Evolutionary conservation across 2,113 vertebrate species (phyloP), one percentile per base, ranked within the genome.

Genomic region (Emydura subglobosa): DNA sequence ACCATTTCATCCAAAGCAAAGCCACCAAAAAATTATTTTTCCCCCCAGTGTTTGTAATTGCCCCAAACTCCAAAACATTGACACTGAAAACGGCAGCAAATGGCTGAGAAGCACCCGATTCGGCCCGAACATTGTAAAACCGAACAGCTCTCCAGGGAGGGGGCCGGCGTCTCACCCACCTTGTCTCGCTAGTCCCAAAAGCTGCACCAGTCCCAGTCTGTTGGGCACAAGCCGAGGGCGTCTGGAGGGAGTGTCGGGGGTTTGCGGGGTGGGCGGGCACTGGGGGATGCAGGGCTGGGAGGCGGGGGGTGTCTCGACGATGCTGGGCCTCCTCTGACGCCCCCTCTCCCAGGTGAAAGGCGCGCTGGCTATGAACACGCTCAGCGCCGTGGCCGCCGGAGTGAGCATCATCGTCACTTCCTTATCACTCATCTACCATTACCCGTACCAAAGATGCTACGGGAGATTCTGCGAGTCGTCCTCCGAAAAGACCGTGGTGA

Each of bases 391-490:
- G 8, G 8, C 21, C 8, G 4, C 19, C n/a, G 65, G 65, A 72
- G n/a, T 11, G 65, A 19, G n/a, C 19, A 72, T 72, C 65, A 11
- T 72, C n/a, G 2, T 39, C 65, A 10, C 2, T 39, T 72, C 9
- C 17, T 1, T 72, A 19, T 39, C 19, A 19, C 5, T 72, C 8
- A 1, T 10, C 17, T 21, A 39, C 14, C 2, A 9, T 7, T 22
- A 5, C n/a, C 17, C 34, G 4, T 1, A 1, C 2, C 0, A 2
- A 9, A 16, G 1, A 16, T 68, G 65, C 34, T 4, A 19, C 8
- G 17, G 31, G 34, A 21, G 4, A 14, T 68, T 16, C 34, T n/a
- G 65, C 4, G 17, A 8, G 14, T 13, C 7, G 4, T 6, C 4
- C 34, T 21, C 16, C 65, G 4, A 0, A 9, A 34, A n/a, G 65